phyloP scores from a whole-genome alignment of 1,140 invertebrate genomes.

The Galleria mellonella region DNA sequence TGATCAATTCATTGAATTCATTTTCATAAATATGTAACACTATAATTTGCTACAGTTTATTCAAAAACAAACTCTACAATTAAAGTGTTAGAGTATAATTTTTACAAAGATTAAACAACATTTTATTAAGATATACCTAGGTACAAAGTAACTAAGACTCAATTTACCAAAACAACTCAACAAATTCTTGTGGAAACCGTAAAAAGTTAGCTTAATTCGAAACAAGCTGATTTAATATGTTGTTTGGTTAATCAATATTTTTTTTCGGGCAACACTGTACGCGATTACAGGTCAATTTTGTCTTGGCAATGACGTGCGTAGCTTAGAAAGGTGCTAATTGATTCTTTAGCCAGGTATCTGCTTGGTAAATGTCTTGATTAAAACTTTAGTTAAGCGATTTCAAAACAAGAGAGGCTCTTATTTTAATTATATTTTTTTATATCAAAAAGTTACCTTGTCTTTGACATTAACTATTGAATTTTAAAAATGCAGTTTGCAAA shows the following conservation, averaged over 20 bases:
- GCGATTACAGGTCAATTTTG: constrained; percentile 2
- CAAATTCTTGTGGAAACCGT: neutral
- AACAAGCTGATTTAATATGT: neutral
- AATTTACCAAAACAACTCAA: neutral
- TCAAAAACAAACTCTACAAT: neutral
- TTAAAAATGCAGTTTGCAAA: too few species aligned
- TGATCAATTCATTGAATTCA: neutral
- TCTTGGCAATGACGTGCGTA: neutral
- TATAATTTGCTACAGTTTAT: neutral
- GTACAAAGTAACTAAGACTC: too few species aligned
- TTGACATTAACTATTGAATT: too few species aligned
- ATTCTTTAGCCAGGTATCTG: neutral
- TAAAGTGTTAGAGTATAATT: neutral
- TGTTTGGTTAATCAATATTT: neutral
- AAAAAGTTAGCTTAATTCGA: constrained; percentile 1
- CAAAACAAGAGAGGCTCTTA: too few species aligned
- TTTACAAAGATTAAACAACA: too few species aligned
- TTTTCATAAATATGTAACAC: neutral
- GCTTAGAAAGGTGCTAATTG: neutral
- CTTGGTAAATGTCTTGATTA: too few species aligned
- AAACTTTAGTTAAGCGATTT: too few species aligned
- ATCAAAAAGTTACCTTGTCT: too few species aligned
- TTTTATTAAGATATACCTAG: too few species aligned
- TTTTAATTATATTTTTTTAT: too few species aligned
- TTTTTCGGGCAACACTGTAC: neutral